Conservation (phyloP, 2,113 vertebrate species). For the Scomber japonicus region DNA sequence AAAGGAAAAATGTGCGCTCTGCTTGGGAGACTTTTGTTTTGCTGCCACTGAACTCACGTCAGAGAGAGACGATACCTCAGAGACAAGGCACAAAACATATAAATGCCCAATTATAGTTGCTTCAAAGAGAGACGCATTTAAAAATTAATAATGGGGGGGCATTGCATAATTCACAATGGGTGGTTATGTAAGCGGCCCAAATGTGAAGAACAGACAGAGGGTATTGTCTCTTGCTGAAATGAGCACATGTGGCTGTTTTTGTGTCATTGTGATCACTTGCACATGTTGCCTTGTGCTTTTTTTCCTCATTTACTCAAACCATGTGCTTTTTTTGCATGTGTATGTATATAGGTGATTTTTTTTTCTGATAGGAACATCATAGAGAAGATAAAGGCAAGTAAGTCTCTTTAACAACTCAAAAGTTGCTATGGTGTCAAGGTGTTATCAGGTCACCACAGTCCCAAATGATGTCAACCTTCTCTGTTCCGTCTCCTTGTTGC, state of each 20-base stretch:
- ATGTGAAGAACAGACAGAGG: constrained; percentile 56
- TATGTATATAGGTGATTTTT: background rate
- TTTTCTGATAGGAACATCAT: constrained; percentile 10
- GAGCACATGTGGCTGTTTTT: constrained; percentile 23
- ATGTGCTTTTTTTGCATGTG: background rate
- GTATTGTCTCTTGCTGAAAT: constrained; percentile 62
- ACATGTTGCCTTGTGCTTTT: background rate
- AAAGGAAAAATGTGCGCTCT: constrained; percentile 32
- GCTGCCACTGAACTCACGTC: constrained; percentile 51
- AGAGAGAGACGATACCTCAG: constrained; percentile 41
- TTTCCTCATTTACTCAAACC: background rate
- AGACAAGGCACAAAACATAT: constrained; percentile 71
- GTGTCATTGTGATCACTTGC: background rate
- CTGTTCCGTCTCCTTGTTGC: constrained; percentile 35
- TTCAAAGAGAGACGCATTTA: constrained; percentile 75
- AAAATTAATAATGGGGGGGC: constrained; percentile 71
- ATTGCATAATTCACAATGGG: constrained; percentile 71
- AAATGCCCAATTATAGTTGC: constrained; percentile 80
- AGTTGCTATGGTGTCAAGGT: constrained; percentile 51
- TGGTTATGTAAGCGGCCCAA: constrained; percentile 78
- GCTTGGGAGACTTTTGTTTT: constrained; percentile 44
- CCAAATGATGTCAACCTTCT: constrained; percentile 36
- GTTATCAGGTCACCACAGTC: constrained; percentile 18
- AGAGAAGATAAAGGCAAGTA: constrained; percentile 20
- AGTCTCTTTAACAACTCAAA: constrained; percentile 19